Conservation (phyloP, 2,113 vertebrate genomes). For the Morphnarchus princeps region DNA sequence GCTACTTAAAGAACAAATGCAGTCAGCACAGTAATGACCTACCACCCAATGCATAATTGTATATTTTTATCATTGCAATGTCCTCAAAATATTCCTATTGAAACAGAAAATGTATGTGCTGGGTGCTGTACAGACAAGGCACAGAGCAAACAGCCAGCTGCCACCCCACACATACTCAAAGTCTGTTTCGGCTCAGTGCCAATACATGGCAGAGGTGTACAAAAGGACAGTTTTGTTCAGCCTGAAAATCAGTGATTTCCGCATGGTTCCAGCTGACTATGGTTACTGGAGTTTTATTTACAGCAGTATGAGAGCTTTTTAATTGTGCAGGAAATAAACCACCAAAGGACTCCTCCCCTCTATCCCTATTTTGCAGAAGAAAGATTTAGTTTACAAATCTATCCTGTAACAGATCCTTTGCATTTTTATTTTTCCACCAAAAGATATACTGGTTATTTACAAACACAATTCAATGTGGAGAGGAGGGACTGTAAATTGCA, state of each 20-base stretch:
- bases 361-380: background rate
- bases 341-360: background rate
- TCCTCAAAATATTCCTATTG: background rate
- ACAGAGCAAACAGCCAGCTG: background rate
- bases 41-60: background rate
- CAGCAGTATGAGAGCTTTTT: background rate
- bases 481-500: conserved; percentile 41
- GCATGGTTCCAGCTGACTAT: background rate
- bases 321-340: conserved; percentile 26
- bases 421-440: conserved; percentile 23
- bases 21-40: conserved; percentile 39
- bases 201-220: background rate
- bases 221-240: background rate
- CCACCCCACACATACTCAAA: background rate
- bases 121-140: background rate
- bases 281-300: conserved; percentile 25
- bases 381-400: conserved; percentile 30
- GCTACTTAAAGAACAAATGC: conserved; percentile 44
- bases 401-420: background rate
- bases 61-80: background rate
- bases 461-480: conserved; percentile 49
- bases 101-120: background rate
- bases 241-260: background rate
- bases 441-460: conserved; percentile 44
- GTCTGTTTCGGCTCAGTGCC: background rate